Evolutionary conservation across 2,888 invertebrate genomes (phyloP), one percentile per base, ranked within the genome.

Genomic region (Agrenia bidenticulata): DNA sequence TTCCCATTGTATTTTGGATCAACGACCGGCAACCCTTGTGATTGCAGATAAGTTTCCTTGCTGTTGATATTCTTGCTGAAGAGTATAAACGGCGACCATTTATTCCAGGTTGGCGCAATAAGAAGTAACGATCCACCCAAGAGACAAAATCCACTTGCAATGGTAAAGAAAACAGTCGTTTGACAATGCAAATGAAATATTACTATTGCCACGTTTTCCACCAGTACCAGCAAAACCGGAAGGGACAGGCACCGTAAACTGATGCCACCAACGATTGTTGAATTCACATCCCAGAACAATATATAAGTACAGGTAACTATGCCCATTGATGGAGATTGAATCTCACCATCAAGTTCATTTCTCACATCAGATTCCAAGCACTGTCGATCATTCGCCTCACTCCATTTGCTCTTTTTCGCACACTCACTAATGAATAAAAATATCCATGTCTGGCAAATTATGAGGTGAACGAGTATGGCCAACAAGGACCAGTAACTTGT

Each of bases 281-380:
- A 64, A 41, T 63, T 71, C 41, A 72, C 65, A 58, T 76, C 76
- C 76, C 76, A 76, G 61, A 74, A 76, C 42, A 74, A 57, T 1
- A 73, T 54, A 58, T 75, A 76, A 9, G 72, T 61, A 66, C 66
- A 66, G 32, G 68, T 56, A 17, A 56, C 5, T 4, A 19, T 37
- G n/a, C 21, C n/a, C 41, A 17, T 58, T 58, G 42, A 37, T 13
- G 27, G 27, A 27, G 32, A 5, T 17, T 11, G 5, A 17, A 15
- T n/a, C 4, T 11, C 45, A 45, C n/a, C n/a, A 17, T 45, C 19
- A 15, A 5, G 45, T 45, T 45, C 45, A 45, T 45, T 15, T 5
- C 26, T 53, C n/a, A 23, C 7, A 13, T 32, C 32, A 9, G 24
- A n/a, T 32, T 32, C 55, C 17, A 32, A 55, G n/a, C 32, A 24